These are phyloP conservation scores for Agrochola lychnidis DNA, from an alignment of 2,888 invertebrate species.

Conservation along the genomic window DNA sequence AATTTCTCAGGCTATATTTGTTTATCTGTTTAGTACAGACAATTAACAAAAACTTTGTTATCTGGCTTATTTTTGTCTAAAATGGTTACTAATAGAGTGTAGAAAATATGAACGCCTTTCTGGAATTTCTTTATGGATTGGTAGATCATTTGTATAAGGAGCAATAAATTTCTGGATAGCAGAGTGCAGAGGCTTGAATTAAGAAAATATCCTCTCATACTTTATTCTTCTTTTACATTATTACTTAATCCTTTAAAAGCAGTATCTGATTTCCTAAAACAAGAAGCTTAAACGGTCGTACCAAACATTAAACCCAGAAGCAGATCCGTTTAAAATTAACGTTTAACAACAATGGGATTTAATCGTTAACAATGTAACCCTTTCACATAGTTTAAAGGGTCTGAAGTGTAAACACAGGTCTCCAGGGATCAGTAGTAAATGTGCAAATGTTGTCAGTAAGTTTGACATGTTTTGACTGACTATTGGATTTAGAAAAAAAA, in stretches of 20 bases:
- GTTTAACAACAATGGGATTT: constrained; percentile 65
- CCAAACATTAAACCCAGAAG: constrained; percentile 18
- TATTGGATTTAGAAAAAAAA: constrained; percentile 77
- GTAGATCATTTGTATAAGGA: background rate
- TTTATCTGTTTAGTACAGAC: background rate
- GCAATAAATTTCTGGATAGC: background rate
- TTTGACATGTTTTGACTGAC: constrained; percentile 88
- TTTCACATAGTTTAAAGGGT: constrained; percentile 77
- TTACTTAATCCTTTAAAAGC: too few species aligned
- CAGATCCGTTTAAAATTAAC: constrained; percentile 68
- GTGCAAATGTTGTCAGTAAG: constrained; percentile 80
- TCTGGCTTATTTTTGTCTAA: background rate
- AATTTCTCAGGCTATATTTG: too few species aligned
- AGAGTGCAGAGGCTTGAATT: background rate
- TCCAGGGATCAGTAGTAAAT: constrained; percentile 77
- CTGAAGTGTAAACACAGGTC: constrained; percentile 75
- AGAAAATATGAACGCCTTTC: background rate
- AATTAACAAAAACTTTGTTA: background rate
- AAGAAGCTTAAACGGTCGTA: constrained; percentile 1
- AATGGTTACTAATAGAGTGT: background rate
- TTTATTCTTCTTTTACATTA: too few species aligned
- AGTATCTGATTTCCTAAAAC: background rate
- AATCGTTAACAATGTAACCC: constrained; percentile 78
- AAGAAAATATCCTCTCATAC: background rate
- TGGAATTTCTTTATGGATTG: background rate